Evolutionary conservation across 2,888 invertebrate genomes (phyloP).

Genomic region (Leptogaster cylindrica): DNA sequence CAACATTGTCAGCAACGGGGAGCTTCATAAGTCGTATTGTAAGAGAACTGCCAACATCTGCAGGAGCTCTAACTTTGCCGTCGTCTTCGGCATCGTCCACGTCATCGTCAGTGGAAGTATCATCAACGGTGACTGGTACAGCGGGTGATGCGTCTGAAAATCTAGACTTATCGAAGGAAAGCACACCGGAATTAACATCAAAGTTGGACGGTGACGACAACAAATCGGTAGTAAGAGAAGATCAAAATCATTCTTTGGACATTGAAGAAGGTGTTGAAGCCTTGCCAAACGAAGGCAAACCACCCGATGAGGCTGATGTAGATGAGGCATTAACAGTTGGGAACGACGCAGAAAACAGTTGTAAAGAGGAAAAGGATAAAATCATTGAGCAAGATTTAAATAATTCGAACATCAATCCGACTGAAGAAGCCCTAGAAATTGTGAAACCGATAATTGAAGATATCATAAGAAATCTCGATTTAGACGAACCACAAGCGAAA

Average conservation of each 20-base stretch:
- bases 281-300: background rate
- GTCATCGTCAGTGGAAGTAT: background rate
- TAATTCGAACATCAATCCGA: background rate
- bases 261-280: conserved; percentile 31
- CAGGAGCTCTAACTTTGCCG: conserved; percentile 18
- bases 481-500: background rate
- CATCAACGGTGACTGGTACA: background rate
- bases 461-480: conserved; percentile 23
- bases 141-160: background rate
- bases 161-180: conserved; percentile 39
- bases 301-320: background rate
- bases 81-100: too few species aligned
- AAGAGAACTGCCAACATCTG: conserved; percentile 53
- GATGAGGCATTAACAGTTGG: background rate
- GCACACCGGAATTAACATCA: background rate
- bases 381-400: background rate
- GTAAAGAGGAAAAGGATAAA: background rate
- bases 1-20: conserved; percentile 45
- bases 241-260: background rate
- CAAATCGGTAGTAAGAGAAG: background rate
- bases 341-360: background rate
- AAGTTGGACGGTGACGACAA: too few species aligned
- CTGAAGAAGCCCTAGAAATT: conserved; percentile 17
- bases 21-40: conserved; percentile 54
- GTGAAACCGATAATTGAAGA: conserved; percentile 41